These are phyloP conservation scores for Aleiodes sp. DNA, from an alignment of 1,140 invertebrate species.

Conservation along the genomic window DNA sequence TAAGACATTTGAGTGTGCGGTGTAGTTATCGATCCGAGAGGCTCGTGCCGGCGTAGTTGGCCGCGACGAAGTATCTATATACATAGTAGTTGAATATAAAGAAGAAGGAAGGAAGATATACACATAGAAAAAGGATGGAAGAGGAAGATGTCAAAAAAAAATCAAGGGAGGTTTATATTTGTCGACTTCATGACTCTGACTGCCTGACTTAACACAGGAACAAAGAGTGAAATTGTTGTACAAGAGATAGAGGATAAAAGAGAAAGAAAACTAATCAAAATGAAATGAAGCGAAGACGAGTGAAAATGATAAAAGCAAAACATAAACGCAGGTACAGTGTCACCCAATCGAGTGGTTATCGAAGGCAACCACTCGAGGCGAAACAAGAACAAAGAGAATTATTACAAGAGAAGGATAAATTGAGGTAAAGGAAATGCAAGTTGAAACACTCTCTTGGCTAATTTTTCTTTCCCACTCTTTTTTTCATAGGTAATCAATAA, in stretches of 20 bases:
- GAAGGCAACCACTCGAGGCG: not conserved
- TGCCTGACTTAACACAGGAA: too few species aligned
- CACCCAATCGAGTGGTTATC: constrained; percentile 18
- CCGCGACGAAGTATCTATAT: constrained; percentile 25
- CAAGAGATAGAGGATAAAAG: constrained; percentile 19
- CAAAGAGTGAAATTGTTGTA: too few species aligned
- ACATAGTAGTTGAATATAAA: not conserved
- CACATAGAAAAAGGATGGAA: not conserved
- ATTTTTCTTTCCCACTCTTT: too few species aligned
- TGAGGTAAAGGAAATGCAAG: too few species aligned
- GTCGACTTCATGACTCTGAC: constrained; percentile 36
- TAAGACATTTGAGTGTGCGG: constrained; percentile 27
- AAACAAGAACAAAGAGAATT: not conserved
- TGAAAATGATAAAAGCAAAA: constrained; percentile 19
- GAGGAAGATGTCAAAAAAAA: constrained; percentile 9
- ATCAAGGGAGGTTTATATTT: constrained; percentile 39
- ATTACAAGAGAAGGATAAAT: not conserved
- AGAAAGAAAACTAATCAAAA: constrained; percentile 19
- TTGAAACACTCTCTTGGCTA: too few species aligned
- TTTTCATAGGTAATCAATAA: too few species aligned
- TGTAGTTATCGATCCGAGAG: constrained; percentile 35
- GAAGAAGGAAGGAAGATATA: too few species aligned
- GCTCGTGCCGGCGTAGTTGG: constrained; percentile 32
- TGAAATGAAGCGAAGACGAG: not conserved
- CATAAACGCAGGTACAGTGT: constrained; percentile 17